Conservation (phyloP, 1,140 invertebrate species). For the Brachionus manjavacas region DNA sequence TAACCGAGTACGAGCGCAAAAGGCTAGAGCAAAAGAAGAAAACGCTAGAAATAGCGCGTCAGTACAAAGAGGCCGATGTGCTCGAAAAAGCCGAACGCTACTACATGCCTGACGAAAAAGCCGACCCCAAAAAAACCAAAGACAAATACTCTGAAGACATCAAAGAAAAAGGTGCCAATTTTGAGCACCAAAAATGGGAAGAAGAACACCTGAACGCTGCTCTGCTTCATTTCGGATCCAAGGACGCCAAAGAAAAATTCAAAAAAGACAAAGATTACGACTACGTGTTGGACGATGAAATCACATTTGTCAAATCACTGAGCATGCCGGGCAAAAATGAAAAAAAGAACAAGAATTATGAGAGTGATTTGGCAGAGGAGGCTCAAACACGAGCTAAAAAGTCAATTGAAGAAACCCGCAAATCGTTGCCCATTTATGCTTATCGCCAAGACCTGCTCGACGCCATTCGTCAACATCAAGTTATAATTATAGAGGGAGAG, state of each 20-base stretch:
- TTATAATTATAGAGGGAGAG: slow-evolving; percentile 89
- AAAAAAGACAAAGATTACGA: slow-evolving; percentile 76
- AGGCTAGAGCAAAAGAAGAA: slow-evolving; percentile 86
- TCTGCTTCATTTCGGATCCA: slow-evolving; percentile 83
- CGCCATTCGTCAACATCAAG: slow-evolving; percentile 81
- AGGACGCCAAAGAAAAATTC: slow-evolving; percentile 67
- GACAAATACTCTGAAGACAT: slow-evolving; percentile 80
- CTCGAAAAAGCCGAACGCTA: slow-evolving; percentile 85
- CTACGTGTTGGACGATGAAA: slow-evolving; percentile 82
- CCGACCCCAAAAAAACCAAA: slow-evolving; percentile 56
- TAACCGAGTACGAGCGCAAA: slow-evolving; percentile 77
- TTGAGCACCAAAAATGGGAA: slow-evolving; percentile 96
- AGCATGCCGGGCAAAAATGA: slow-evolving; percentile 69
- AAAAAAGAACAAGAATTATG: slow-evolving; percentile 51
- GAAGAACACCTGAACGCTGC: slow-evolving; percentile 92
- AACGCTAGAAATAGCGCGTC: slow-evolving; percentile 80
- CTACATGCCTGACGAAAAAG: slow-evolving; percentile 76
- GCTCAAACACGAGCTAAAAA: slow-evolving; percentile 70
- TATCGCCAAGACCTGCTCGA: slow-evolving; percentile 82
- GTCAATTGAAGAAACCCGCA: slow-evolving; percentile 84
- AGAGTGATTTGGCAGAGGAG: slow-evolving; percentile 57
- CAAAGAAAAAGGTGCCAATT: slow-evolving; percentile 75
- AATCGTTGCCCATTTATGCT: slow-evolving; percentile 85
- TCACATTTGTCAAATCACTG: slow-evolving; percentile 91
- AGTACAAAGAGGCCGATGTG: slow-evolving; percentile 87